Base-by-base conservation (phyloP, 2,888 invertebrate species). In the Megalurothrips usitatus region DNA sequence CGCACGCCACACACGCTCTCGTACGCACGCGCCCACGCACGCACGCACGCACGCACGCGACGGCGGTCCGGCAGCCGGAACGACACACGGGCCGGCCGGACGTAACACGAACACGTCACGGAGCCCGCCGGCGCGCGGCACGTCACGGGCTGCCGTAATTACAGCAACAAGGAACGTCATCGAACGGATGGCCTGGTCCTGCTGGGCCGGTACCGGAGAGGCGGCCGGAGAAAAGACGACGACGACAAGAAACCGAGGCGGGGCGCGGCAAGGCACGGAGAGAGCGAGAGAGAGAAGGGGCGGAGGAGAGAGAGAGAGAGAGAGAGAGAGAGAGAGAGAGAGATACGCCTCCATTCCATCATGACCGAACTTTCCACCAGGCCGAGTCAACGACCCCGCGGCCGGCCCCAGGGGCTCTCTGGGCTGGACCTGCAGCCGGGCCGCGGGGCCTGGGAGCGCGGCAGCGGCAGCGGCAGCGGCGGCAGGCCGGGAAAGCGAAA, bases 1-100 rank as follows among this genome's bases (percentile, higher is more conserved):
- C 47, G 43, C 26, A n/a, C 0, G 52, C 28, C 82, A 81, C 83
- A 81, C 83, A 83, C 82, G 82, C 82, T 79, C 63, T 48, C n/a
- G 11, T 47, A 43, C 34, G 26, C 81, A 80, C 52, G 26, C 34
- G 80, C 63, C 19, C 68, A 75, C 26, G 75, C 52, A 1, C 3
- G 12, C n/a, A 6, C 12, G 80, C 80, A 58, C 10, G 23, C 58
- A 49, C 58, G 79, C 78, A 43, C 34, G 34, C 34, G 34, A 43
- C 34, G 34, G 34, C 3, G 34, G 34, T 43, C 34, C 34, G 34
- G 34, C 34, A 43, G 34, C 34, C 78, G 52, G 80, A 80, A 81
- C 49, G 43, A 43, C 34, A 43, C 34, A 43, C 34, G 6, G 34
- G 34, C 34, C 52, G 28, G 80, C 23, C 52, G 52, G 79, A 43